Base-by-base conservation (phyloP, 2,888 invertebrate genomes). In the Brachyptera risi region DNA sequence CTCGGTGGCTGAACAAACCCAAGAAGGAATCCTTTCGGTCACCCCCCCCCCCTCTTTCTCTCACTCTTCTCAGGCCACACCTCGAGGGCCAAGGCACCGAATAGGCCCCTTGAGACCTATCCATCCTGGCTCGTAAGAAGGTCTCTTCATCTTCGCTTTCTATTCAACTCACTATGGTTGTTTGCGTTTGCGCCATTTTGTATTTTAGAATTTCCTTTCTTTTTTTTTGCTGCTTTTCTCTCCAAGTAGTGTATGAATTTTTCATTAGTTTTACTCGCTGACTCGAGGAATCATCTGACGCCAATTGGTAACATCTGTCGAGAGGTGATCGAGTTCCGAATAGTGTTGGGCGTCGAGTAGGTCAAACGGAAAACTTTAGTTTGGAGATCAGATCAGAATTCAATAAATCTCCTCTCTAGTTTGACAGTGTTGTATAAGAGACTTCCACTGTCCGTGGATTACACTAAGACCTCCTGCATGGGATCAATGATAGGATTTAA, bases 71-170 rank as follows among this genome's bases (percentile, higher is more conserved):
- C 5, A 17, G 27, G 26, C 15, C 31, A 49, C 13, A 59, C 59
- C 59, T 51, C 51, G 13, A 35, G 40, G 51, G 51, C 54, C 27
- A 37, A n/a, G 37, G 23, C 2, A 37, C 38, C 40, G 56, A 57
- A 49, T 56, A 47, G 56, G 31, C 37, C 60, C 60, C 56, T 1
- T 21, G 54, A 3, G 54, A 19, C 35, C 54, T 19, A 54, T 54
- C 54, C 37, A 49, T 56, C 56, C 37, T 56, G 56, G 27, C 58
- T 62, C 59, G 51, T 62, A 62, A 59, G 62, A 49, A 38, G 62
- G 49, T 58, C 62, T 50, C 54, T 58, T 49, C 56, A 35, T 47
- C 31, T 38, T n/a, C 56, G 23, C 21, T 21, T 21, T 35, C 13
- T 24, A 31, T 31, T 31, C 31, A 31, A 31, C 31, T 7, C 31